Conservation (phyloP, 2,113 vertebrate species). For the Neolamprologus devosi region DNA sequence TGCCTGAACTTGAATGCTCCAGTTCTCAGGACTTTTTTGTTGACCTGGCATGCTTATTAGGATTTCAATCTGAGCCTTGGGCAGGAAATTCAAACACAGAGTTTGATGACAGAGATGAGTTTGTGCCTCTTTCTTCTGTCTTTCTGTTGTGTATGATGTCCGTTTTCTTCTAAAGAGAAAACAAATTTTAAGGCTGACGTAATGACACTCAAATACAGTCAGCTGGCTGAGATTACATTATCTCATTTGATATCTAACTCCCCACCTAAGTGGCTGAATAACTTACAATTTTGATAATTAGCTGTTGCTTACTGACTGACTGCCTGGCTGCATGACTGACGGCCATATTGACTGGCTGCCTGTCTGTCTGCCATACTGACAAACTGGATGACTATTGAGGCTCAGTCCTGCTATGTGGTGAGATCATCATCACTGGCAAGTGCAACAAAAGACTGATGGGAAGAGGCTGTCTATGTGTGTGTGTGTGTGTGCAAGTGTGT, state of each 20-base stretch:
- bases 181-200: not conserved
- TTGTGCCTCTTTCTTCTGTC: not conserved
- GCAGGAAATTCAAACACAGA: not conserved
- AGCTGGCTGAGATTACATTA: not conserved
- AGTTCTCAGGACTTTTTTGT: not conserved
- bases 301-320: not conserved
- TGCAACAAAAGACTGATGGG: constrained; percentile 52
- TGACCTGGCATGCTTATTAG: not conserved
- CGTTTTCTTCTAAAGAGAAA: not conserved
- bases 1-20: constrained; percentile 1
- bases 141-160: not conserved
- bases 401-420: constrained; percentile 48
- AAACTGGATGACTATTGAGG: constrained; percentile 33
- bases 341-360: constrained; percentile 19
- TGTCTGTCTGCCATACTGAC: constrained; percentile 31
- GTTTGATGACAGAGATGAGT: not conserved
- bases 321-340: constrained; percentile 22
- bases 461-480: constrained; percentile 32
- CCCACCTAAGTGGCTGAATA: not conserved
- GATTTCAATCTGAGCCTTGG: not conserved
- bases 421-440: constrained; percentile 52
- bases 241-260: not conserved
- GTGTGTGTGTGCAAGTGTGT: constrained; percentile 15
- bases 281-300: constrained; percentile 2
- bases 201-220: not conserved